Conservation (phyloP, 2,797 vertebrate genomes). For the Graptemys geographica region DNA sequence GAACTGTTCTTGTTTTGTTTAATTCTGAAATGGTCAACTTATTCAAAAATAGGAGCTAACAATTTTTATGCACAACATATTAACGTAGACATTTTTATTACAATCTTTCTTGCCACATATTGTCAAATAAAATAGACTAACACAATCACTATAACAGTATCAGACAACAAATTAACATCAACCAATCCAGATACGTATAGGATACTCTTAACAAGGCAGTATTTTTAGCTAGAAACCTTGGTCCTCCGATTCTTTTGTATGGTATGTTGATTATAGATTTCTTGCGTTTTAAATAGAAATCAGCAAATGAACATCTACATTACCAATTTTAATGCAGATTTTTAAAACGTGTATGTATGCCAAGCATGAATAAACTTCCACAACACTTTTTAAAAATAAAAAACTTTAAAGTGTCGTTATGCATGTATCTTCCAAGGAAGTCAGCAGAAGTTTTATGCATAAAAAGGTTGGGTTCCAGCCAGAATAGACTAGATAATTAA, state of each 20-base stretch:
- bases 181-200: slow-evolving; percentile 60
- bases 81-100: slow-evolving; percentile 64
- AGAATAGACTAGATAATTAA: not conserved
- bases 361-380: slow-evolving; percentile 1
- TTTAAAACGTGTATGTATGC: not conserved
- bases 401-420: not conserved
- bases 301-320: slow-evolving; percentile 49
- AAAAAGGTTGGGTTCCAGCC: not conserved
- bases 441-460: not conserved
- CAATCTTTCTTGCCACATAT: slow-evolving; percentile 54
- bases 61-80: slow-evolving; percentile 41
- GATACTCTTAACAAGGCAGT: slow-evolving; percentile 68
- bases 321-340: slow-evolving; percentile 34
- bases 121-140: slow-evolving; percentile 41
- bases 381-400: not conserved
- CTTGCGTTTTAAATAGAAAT: slow-evolving; percentile 35
- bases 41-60: slow-evolving; percentile 58
- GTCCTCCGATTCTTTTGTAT: not conserved
- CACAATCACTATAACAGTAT: slow-evolving; percentile 47
- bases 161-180: slow-evolving; percentile 56
- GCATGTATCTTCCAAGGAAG: not conserved
- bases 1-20: slow-evolving; percentile 12
- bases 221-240: slow-evolving; percentile 60
- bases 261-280: slow-evolving; percentile 45
- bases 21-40: not conserved